Conservation (phyloP, 1,140 invertebrate species). For the Drosophila pseudoananassae region DNA sequence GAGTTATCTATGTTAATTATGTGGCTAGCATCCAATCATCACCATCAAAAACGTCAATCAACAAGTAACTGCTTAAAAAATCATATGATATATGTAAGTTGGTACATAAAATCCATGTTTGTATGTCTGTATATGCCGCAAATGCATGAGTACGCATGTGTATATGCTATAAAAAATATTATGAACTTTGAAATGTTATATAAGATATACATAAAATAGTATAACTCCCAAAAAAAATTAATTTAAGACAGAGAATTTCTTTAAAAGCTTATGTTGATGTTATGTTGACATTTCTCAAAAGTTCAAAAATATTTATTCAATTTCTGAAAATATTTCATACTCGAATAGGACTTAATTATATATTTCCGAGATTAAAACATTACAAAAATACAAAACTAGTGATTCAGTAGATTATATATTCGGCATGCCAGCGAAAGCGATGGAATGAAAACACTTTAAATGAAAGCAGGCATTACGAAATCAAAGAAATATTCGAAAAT, state of each 20-base stretch:
- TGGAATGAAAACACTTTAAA: background rate
- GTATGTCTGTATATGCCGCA: slow-evolving; percentile 23
- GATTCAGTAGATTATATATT: background rate
- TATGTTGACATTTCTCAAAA: background rate
- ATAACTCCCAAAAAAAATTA: too few species aligned
- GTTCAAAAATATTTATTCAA: background rate
- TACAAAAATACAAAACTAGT: background rate
- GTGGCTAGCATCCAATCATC: slow-evolving; percentile 32
- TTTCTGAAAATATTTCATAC: background rate
- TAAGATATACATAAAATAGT: too few species aligned
- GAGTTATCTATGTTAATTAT: slow-evolving; percentile 12
- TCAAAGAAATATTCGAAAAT: slow-evolving; percentile 2
- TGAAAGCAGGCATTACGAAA: slow-evolving; percentile 8
- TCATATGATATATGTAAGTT: slow-evolving; percentile 1
- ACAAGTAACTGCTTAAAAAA: slow-evolving; percentile 33
- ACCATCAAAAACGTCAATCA: slow-evolving; percentile 34
- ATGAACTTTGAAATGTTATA: background rate
- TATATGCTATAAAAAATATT: background rate
- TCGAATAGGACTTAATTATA: background rate
- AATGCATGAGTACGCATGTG: slow-evolving; percentile 15
- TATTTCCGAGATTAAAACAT: background rate
- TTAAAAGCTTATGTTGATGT: too few species aligned
- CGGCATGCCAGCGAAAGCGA: slow-evolving; percentile 30
- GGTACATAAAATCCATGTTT: slow-evolving; percentile 13
- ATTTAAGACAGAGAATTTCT: too few species aligned